phyloP scores from a whole-genome alignment of 2,888 invertebrate genomes.

The Tupiocoris notatus region DNA sequence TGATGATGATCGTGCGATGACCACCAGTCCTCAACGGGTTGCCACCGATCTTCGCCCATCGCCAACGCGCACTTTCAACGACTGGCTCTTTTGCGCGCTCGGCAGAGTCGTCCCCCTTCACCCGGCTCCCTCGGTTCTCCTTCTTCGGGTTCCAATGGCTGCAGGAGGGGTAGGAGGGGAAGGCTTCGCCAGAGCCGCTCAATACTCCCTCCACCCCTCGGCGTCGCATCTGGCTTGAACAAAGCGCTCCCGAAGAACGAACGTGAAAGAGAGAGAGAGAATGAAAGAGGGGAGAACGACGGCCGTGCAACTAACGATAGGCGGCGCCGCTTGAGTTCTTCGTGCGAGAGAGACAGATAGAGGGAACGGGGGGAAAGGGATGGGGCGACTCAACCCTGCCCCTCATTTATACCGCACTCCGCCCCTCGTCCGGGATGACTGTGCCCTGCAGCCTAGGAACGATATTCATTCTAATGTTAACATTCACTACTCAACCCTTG shows the following conservation, averaged over 20 bases:
- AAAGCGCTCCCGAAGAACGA: no score
- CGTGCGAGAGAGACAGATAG: no score
- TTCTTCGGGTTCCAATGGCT: no score
- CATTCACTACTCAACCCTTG: no score
- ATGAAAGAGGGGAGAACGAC: not conserved
- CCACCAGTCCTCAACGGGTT: constrained; percentile 40
- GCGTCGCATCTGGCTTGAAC: not conserved
- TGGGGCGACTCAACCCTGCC: not conserved
- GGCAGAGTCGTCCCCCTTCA: not conserved
- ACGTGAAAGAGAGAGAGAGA: not conserved
- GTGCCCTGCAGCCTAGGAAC: not conserved
- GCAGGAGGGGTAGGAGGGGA: not conserved
- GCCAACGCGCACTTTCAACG: not conserved
- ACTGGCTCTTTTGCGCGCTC: not conserved
- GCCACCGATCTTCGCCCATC: constrained; percentile 38
- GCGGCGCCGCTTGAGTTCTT: no score
- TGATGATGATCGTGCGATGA: constrained; percentile 37
- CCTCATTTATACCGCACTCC: no score
- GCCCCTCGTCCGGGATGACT: not conserved
- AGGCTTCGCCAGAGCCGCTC: not conserved
- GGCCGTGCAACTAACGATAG: not conserved
- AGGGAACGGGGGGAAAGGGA: no score
- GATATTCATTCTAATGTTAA: no score
- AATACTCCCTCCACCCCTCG: not conserved
- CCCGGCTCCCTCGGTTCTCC: not conserved